Conservation (phyloP, 1,140 invertebrate genomes). For the Bombyx mandarina region DNA sequence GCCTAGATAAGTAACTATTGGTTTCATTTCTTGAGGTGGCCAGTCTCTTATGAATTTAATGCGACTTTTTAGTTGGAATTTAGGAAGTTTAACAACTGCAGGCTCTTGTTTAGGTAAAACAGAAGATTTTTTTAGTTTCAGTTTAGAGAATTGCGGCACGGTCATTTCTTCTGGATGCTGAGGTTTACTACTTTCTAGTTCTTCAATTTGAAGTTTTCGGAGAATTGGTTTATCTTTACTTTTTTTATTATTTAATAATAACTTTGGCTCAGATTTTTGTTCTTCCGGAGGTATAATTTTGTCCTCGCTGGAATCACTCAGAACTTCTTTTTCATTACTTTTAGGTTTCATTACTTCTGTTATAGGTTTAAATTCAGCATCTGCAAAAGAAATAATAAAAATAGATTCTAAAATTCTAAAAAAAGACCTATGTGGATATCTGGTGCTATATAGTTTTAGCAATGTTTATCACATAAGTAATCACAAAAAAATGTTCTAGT, state of each 20-base stretch:
- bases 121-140: slow-evolving; percentile 76
- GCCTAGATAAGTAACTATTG: slow-evolving; percentile 66
- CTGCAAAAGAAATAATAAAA: too few relatives aligned
- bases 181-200: slow-evolving; percentile 37
- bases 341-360: too few relatives aligned
- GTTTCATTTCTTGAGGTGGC: slow-evolving; percentile 72
- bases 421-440: too few relatives aligned
- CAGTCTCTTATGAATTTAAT: slow-evolving; percentile 74
- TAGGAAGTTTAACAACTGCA: slow-evolving; percentile 71
- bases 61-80: slow-evolving; percentile 77
- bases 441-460: too few relatives aligned
- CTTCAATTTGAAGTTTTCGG: neutral
- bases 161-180: slow-evolving; percentile 53
- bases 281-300: slow-evolving; percentile 44
- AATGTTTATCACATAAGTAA: too few relatives aligned
- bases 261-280: slow-evolving; percentile 21
- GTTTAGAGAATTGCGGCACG: slow-evolving; percentile 72
- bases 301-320: slow-evolving; percentile 2
- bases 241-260: slow-evolving; percentile 28
- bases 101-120: slow-evolving; percentile 67
- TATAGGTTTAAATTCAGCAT: too few relatives aligned
- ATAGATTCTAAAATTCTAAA: too few relatives aligned
- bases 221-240: slow-evolving; percentile 4
- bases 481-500: too few relatives aligned
- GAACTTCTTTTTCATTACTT: too few relatives aligned